Evolutionary conservation across 2,888 invertebrate genomes (phyloP).

Genomic region (Julus scandinavius): DNA sequence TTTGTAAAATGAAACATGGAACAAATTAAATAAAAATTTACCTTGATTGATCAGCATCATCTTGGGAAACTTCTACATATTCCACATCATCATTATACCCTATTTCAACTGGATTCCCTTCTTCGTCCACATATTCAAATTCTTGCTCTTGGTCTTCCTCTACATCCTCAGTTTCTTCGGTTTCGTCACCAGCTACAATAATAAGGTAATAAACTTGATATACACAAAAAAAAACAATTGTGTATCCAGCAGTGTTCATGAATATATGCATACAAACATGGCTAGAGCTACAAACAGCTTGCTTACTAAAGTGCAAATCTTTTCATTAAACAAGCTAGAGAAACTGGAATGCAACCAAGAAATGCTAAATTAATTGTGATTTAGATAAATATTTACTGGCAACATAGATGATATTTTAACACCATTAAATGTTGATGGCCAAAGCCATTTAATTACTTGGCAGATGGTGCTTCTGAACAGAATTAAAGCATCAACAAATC

Average conservation of each 20-base stretch:
- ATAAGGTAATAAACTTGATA: not conserved
- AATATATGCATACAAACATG: not conserved
- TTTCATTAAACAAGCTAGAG: too few species aligned
- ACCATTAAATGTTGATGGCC: too few species aligned
- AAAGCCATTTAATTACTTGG: too few species aligned
- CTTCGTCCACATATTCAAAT: conserved; percentile 54
- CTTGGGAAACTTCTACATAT: conserved; percentile 46
- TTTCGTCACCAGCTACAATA: not conserved
- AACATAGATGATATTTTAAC: too few species aligned
- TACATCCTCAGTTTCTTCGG: not conserved
- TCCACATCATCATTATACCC: not conserved
- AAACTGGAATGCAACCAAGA: too few species aligned
- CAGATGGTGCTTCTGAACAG: too few species aligned
- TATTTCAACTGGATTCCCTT: conserved; percentile 51
- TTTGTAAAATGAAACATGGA: not conserved
- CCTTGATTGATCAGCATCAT: not conserved
- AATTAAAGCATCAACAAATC: not conserved
- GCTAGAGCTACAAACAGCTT: too few species aligned
- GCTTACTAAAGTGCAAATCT: too few species aligned
- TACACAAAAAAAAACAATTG: not conserved
- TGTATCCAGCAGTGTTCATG: not conserved
- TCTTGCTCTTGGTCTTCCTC: conserved; percentile 36
- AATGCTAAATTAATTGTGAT: too few species aligned
- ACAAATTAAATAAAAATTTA: not conserved
- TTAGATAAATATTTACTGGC: too few species aligned